A percentile compares a stretch with the other conserved stretches of the same genome.
Evolutionary conservation across 2,888 invertebrate genomes (phyloP).

Genomic region (Bombylius major): DNA sequence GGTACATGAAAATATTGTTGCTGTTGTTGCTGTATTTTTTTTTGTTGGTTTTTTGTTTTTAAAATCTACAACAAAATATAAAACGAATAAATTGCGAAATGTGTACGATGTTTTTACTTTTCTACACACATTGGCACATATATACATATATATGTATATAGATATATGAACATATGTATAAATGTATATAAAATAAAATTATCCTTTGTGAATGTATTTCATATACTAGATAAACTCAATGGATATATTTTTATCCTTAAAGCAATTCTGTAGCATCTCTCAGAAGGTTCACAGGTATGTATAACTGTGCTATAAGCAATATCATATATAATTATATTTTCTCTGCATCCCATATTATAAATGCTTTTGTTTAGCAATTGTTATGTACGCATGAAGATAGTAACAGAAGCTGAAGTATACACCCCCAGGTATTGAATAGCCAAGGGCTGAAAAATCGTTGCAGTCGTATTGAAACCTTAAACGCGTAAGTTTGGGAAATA

Average conservation of each 20-base stretch:
- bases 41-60: no score
- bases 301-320: not conserved
- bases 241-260: no score
- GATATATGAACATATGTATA: constrained; percentile 1
- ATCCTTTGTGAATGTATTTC: no score
- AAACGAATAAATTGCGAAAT: not conserved
- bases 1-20: no score
- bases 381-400: constrained; percentile 22
- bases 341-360: not conserved
- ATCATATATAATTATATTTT: not conserved
- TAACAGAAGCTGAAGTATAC: constrained; percentile 27
- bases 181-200: not conserved
- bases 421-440: constrained; percentile 38
- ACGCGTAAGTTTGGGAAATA: constrained; percentile 29
- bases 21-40: no score
- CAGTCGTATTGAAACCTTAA: constrained; percentile 34
- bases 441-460: constrained; percentile 37
- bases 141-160: constrained; percentile 6
- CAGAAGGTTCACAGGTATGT: no score
- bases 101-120: not conserved
- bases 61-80: no score
- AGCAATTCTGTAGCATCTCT: no score
- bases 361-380: constrained; percentile 3
- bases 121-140: not conserved
- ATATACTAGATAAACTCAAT: not conserved